Percentiles rank a stretch among this genome's conserved stretches.
phyloP scores from a whole-genome alignment of 2,113 vertebrate species.

The Lichenostomus cassidix region DNA sequence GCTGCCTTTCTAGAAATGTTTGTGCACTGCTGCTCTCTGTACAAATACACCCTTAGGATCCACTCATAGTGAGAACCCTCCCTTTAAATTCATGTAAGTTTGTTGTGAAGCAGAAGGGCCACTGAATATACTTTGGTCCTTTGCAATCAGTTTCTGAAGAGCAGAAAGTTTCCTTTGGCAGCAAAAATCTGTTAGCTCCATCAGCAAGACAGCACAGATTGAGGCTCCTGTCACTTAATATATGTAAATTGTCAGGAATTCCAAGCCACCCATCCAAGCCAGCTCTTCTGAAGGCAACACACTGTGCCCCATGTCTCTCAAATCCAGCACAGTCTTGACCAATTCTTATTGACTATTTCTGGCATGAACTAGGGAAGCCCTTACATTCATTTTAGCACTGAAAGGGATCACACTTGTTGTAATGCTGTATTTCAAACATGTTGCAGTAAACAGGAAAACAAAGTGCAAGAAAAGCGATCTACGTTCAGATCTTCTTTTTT shows the following conservation, averaged over 20 bases:
- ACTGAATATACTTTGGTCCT: background rate
- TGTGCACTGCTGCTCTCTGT: slow-evolving; percentile 8
- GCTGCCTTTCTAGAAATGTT: background rate
- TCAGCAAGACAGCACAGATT: slow-evolving; percentile 13
- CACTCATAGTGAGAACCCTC: background rate
- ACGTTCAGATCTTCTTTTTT: background rate
- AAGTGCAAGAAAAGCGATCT: background rate
- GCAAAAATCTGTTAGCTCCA: background rate
- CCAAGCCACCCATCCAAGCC: background rate
- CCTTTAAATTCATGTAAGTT: background rate
- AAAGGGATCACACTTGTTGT: background rate
- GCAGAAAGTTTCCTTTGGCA: slow-evolving; percentile 16
- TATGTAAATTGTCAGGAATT: background rate
- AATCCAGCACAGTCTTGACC: background rate
- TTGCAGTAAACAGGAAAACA: background rate
- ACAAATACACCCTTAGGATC: background rate
- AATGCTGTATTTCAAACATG: background rate
- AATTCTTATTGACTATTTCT: background rate
- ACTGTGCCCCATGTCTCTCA: background rate
- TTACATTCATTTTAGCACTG: background rate
- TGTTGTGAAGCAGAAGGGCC: background rate
- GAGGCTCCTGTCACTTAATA: background rate
- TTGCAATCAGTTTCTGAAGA: background rate
- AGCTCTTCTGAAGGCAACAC: background rate
- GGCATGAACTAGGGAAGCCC: background rate